Evolutionary conservation across 2,797 vertebrate species (phyloP).

Genomic region (Valencia hispanica): DNA sequence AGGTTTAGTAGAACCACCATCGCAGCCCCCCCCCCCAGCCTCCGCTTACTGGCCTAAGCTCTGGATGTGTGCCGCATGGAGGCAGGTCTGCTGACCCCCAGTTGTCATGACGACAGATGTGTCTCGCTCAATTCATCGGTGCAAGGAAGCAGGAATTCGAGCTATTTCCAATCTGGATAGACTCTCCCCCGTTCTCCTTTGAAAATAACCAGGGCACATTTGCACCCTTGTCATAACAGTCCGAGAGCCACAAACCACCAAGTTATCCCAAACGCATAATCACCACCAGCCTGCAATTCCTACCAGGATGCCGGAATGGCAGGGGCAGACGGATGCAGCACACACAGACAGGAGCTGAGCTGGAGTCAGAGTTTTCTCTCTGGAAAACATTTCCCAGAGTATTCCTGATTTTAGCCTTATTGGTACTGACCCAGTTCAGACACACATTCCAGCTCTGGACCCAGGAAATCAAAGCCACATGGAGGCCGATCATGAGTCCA

Average conservation of each 20-base stretch:
- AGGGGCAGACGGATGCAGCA: slow-evolving; percentile 10
- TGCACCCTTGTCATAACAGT: slow-evolving; percentile 59
- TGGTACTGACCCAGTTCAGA: slow-evolving; percentile 72
- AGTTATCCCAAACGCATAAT: slow-evolving; percentile 62
- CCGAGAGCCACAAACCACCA: slow-evolving; percentile 36
- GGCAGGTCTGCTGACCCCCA: slow-evolving; percentile 65
- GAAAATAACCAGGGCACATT: slow-evolving; percentile 70
- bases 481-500: slow-evolving; percentile 42
- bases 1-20: not conserved
- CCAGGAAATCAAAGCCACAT: slow-evolving; percentile 74
- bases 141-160: slow-evolving; percentile 78
- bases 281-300: slow-evolving; percentile 36
- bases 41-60: slow-evolving; percentile 2
- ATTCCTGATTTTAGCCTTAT: slow-evolving; percentile 49
- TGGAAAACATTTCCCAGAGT: slow-evolving; percentile 1
- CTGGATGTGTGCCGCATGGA: slow-evolving; percentile 35
- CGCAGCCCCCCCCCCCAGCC: not conserved
- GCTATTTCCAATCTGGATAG: slow-evolving; percentile 70
- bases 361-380: not conserved
- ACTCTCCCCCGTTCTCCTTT: slow-evolving; percentile 23
- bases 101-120: slow-evolving; percentile 82
- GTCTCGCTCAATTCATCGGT: slow-evolving; percentile 74
- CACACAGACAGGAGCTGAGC: slow-evolving; percentile 6
- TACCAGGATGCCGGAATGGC: slow-evolving; percentile 14
- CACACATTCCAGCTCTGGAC: slow-evolving; percentile 64